Conservation (phyloP, 2,113 vertebrate species). For the Genyomyrus donnyi region DNA sequence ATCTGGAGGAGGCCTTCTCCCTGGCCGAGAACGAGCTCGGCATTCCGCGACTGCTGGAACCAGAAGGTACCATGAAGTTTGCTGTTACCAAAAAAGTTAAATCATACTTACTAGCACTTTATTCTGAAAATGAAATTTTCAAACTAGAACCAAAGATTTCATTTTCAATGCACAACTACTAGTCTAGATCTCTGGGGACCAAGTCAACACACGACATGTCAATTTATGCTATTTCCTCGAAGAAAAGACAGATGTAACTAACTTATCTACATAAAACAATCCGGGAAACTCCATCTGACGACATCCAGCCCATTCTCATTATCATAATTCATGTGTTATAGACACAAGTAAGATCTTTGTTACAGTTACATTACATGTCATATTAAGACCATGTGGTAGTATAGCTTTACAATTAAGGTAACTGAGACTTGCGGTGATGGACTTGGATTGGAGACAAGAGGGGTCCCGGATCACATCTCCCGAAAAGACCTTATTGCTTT, state of each 20-base stretch:
- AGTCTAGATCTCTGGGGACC: background rate
- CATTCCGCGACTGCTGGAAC: constrained; percentile 77
- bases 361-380: background rate
- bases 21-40: constrained; percentile 65
- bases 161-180: background rate
- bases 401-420: background rate
- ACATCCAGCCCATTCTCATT: background rate
- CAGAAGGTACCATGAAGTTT: constrained; percentile 65
- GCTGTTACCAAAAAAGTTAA: background rate
- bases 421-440: background rate
- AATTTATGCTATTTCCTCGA: background rate
- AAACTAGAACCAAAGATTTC: background rate
- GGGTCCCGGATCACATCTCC: background rate
- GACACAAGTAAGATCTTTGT: background rate
- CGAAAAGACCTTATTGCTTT: background rate
- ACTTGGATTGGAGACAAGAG: background rate
- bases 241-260: background rate
- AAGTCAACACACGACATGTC: no score
- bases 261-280: background rate
- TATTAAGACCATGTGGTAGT: background rate
- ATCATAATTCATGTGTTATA: background rate
- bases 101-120: background rate
- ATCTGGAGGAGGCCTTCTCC: constrained; percentile 72
- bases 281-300: background rate
- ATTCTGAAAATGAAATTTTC: background rate